These are phyloP conservation scores for Cantharis flavilabris DNA, from an alignment of 2,888 invertebrate species.

Conservation along the genomic window DNA sequence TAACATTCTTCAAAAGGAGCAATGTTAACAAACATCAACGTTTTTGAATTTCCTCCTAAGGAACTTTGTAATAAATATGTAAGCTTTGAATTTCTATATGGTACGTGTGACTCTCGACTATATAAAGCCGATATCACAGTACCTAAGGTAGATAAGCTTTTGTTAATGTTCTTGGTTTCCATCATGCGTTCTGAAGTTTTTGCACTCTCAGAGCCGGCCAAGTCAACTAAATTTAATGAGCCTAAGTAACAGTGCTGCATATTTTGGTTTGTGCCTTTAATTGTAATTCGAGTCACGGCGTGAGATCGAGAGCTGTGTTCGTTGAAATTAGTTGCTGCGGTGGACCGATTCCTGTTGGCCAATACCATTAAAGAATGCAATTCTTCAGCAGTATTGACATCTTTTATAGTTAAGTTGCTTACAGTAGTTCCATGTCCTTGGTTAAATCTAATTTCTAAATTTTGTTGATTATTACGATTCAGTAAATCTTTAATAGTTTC, in stretches of 20 bases:
- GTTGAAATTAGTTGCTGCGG: slow-evolving; percentile 65
- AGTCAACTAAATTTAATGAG: slow-evolving; percentile 80
- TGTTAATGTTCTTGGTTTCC: slow-evolving; percentile 87
- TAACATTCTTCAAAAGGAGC: slow-evolving; percentile 84
- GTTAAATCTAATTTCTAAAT: slow-evolving; percentile 63
- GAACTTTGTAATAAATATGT: slow-evolving; percentile 88
- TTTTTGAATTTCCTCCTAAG: slow-evolving; percentile 90
- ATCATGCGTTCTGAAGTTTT: slow-evolving; percentile 65
- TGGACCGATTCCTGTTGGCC: slow-evolving; percentile 77
- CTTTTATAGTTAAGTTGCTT: slow-evolving; percentile 63
- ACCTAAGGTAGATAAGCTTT: slow-evolving; percentile 77
- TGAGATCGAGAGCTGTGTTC: slow-evolving; percentile 61
- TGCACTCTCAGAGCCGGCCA: slow-evolving; percentile 86
- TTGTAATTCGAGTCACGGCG: slow-evolving; percentile 63
- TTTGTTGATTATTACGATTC: slow-evolving; percentile 47
- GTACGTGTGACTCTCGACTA: slow-evolving; percentile 83
- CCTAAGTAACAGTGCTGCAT: slow-evolving; percentile 68
- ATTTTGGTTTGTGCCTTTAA: slow-evolving; percentile 67
- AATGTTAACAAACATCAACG: slow-evolving; percentile 90
- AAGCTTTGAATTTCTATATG: slow-evolving; percentile 87
- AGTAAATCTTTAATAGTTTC: slow-evolving; percentile 66
- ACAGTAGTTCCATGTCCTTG: slow-evolving; percentile 61
- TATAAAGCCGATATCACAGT: slow-evolving; percentile 82
- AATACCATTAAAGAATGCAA: slow-evolving; percentile 70
- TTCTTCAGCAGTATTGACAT: slow-evolving; percentile 66